These are phyloP conservation scores for Lanius ludovicianus DNA, from an alignment of 2,113 vertebrate genomes.

Conservation along the genomic window DNA sequence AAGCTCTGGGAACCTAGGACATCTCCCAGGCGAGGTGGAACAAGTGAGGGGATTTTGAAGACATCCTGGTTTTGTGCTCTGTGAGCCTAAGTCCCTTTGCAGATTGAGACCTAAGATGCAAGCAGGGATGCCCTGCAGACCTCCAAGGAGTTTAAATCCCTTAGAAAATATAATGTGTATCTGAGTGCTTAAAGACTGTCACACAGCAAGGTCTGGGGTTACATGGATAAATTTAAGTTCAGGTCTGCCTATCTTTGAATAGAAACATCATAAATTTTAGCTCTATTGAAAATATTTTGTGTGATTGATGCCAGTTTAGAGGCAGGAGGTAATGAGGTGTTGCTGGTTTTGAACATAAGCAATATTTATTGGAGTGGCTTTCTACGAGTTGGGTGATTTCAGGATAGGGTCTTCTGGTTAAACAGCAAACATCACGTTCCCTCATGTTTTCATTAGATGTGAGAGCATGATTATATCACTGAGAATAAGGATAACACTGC, in stretches of 20 bases:
- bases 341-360: background rate
- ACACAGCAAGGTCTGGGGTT: background rate
- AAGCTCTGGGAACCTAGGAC: background rate
- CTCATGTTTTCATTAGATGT: background rate
- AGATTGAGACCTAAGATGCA: background rate
- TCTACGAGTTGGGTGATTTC: background rate
- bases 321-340: background rate
- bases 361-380: background rate
- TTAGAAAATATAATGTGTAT: background rate
- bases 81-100: background rate
- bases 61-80: background rate
- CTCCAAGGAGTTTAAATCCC: background rate
- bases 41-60: background rate
- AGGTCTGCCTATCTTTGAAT: background rate
- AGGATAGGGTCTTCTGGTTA: background rate
- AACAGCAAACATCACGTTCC: background rate
- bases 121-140: background rate
- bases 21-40: background rate
- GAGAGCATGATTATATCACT: background rate
- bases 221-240: background rate
- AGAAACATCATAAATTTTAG: background rate
- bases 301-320: background rate
- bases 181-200: background rate
- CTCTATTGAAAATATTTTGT: background rate
- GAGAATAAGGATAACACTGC: background rate